A percentile compares a stretch with the other conserved stretches of the same genome.
Evolutionary conservation across 2,888 invertebrate genomes (phyloP).

Genomic region (Agrochola lychnidis): DNA sequence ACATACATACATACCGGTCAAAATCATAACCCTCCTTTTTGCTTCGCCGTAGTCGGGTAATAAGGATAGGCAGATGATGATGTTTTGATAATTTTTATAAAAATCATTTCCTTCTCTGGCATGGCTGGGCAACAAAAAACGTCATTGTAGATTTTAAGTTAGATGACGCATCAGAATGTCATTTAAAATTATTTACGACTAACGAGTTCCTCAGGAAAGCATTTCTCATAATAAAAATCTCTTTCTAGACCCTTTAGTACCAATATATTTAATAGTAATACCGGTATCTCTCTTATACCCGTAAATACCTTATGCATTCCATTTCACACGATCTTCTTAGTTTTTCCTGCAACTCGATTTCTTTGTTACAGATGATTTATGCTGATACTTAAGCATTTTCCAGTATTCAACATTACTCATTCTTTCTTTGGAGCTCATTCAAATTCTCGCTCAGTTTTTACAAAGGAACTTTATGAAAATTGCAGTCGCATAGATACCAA

Average conservation of each 20-base stretch:
- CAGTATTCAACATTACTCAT: constrained; percentile 73
- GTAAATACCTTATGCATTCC: constrained; percentile 66
- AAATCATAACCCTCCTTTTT: too few species aligned
- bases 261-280: constrained; percentile 48
- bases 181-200: constrained; percentile 5
- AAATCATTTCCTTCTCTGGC: too few species aligned
- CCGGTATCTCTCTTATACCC: constrained; percentile 44
- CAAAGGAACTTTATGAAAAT: constrained; percentile 53
- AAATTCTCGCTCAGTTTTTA: constrained; percentile 63
- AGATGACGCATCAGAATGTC: not conserved
- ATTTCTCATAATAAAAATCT: constrained; percentile 41
- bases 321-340: constrained; percentile 66
- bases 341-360: constrained; percentile 69
- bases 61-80: too few species aligned
- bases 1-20: too few species aligned
- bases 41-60: too few species aligned
- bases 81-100: too few species aligned
- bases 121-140: too few species aligned
- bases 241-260: constrained; percentile 18
- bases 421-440: constrained; percentile 67
- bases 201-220: constrained; percentile 18
- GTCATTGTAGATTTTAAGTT: too few species aligned
- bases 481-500: constrained; percentile 45
- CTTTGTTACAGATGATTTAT: constrained; percentile 77
- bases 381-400: constrained; percentile 75